A percentile compares a stretch with the other conserved stretches of the same genome.
Conservation (phyloP, 2,113 vertebrate genomes). For the Coracopsis vasa region DNA sequence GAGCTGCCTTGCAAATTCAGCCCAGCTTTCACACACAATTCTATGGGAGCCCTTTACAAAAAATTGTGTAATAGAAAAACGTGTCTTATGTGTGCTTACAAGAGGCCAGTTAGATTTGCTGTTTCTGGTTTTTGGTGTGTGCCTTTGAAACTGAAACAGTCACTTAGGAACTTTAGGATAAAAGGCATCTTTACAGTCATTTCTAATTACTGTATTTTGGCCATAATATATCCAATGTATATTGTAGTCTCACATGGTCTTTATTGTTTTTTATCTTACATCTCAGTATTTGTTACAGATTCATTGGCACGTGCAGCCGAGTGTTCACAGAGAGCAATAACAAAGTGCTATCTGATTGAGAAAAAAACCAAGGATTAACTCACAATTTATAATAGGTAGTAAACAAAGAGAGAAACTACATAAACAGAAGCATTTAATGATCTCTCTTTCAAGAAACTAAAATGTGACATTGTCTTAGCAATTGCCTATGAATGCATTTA, state of each 20-base stretch:
- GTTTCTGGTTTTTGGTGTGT: background rate
- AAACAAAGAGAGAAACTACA: background rate
- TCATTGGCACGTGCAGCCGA: background rate
- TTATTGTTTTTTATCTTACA: background rate
- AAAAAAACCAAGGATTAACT: background rate
- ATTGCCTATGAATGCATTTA: background rate
- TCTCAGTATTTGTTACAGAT: background rate
- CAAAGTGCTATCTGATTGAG: background rate
- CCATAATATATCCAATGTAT: background rate
- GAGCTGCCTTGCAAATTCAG: background rate
- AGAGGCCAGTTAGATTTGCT: background rate
- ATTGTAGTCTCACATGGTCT: background rate
- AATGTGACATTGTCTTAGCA: background rate
- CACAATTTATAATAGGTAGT: background rate
- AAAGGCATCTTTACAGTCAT: background rate
- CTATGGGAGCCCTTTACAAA: background rate
- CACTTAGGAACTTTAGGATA: background rate
- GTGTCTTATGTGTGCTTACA: background rate
- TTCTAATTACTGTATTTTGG: background rate
- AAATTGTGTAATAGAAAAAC: background rate
- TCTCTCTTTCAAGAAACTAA: background rate
- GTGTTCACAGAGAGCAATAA: background rate
- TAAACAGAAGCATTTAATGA: background rate
- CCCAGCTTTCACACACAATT: background rate
- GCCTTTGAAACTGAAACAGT: background rate